A percentile compares a stretch with the other conserved stretches of the same genome.
These are phyloP conservation scores for Porites lobata DNA, from an alignment of 92 coral and sea anemone species.

Conservation along the genomic window DNA sequence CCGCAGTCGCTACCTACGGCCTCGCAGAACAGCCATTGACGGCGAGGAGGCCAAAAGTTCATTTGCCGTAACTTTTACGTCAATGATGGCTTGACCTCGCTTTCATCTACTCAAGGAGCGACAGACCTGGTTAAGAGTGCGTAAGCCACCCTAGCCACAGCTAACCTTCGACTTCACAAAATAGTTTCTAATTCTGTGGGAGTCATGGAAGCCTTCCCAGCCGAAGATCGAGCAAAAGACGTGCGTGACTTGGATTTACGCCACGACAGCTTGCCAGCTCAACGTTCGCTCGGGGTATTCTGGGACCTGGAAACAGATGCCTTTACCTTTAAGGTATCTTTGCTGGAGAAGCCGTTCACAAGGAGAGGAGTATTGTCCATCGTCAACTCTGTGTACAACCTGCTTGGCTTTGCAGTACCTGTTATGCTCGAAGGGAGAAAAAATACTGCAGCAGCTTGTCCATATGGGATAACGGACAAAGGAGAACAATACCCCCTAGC, in stretches of 20 bases:
- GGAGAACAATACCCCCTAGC: conserved; percentile 47
- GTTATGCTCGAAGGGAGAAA: conserved; percentile 23
- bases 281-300: conserved; percentile 47
- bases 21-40: conserved; percentile 41
- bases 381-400: conserved; percentile 59
- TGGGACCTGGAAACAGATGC: conserved; percentile 43
- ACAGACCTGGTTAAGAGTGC: too few species aligned
- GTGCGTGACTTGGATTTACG: conserved; percentile 37
- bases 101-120: too few species aligned
- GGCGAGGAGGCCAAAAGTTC: conserved; percentile 44
- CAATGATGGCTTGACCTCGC: too few species aligned
- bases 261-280: conserved; percentile 35
- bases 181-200: conserved; percentile 49
- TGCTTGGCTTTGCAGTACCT: conserved; percentile 54
- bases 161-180: too few species aligned
- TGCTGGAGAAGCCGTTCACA: conserved; percentile 42
- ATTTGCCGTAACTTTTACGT: too few species aligned
- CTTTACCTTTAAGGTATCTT: conserved; percentile 37
- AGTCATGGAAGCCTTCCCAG: conserved; percentile 63
- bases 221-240: conserved; percentile 46
- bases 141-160: too few species aligned
- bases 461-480: conserved; percentile 8
- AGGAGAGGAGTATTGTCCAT: conserved; percentile 49
- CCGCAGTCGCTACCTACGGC: conserved; percentile 47
- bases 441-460: conserved; percentile 6